Evolutionary conservation across 2,797 vertebrate species (phyloP).

Genomic region (Rhincodon typus): DNA sequence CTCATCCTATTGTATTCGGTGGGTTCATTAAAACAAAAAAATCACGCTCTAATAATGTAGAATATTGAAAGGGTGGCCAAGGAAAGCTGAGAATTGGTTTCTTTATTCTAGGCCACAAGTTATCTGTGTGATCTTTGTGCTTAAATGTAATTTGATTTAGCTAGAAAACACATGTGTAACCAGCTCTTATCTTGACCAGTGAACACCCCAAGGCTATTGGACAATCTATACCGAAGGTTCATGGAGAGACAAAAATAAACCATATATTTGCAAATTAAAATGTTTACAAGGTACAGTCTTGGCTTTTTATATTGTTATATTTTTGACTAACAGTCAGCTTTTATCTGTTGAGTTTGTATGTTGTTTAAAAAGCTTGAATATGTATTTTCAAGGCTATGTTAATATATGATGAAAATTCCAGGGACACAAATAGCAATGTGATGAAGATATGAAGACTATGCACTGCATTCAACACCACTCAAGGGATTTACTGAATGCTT

Average conservation of each 20-base stretch:
- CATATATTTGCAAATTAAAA: conserved; percentile 17
- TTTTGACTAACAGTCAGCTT: background rate
- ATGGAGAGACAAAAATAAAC: background rate
- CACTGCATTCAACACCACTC: conserved; percentile 56
- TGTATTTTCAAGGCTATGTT: conserved; percentile 3
- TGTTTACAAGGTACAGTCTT: background rate
- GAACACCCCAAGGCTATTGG: background rate
- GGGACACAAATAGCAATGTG: conserved; percentile 39
- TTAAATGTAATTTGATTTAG: conserved; percentile 43
- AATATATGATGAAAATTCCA: conserved; percentile 39
- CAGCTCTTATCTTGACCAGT: conserved; percentile 33
- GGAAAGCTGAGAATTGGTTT: conserved; percentile 41
- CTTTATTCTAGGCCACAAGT: conserved; percentile 42
- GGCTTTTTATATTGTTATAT: background rate
- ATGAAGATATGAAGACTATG: conserved; percentile 47
- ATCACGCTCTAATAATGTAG: conserved; percentile 27
- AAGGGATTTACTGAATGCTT: conserved; percentile 66
- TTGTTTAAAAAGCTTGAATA: background rate
- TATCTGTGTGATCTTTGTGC: conserved; percentile 42
- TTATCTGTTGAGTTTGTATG: background rate
- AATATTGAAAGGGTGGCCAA: conserved; percentile 37
- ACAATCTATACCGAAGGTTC: background rate
- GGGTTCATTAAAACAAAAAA: conserved; percentile 38
- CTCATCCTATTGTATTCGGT: conserved; percentile 40
- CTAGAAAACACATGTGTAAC: conserved; percentile 44